Evolutionary conservation across 2,888 invertebrate genomes (phyloP).

Genomic region (Unio delphinus): DNA sequence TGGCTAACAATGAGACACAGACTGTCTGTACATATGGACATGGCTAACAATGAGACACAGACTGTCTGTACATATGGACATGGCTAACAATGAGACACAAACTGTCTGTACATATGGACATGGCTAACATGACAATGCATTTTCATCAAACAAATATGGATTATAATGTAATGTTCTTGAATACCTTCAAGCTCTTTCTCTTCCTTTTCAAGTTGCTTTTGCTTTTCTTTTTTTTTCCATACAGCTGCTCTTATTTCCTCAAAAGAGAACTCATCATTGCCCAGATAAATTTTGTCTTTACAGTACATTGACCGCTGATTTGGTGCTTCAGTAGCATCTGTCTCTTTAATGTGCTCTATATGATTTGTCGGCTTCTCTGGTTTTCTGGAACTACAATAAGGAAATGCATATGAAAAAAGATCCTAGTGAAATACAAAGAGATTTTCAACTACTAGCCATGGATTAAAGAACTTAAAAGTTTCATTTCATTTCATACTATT

Average conservation of each 20-base stretch:
- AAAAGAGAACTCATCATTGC: conserved; percentile 82
- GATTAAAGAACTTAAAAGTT: too few relatives aligned
- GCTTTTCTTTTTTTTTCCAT: conserved; percentile 45
- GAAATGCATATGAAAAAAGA: not conserved
- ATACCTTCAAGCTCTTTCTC: conserved; percentile 30
- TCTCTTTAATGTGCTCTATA: conserved; percentile 32
- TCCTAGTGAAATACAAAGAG: too few relatives aligned
- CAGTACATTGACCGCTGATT: conserved; percentile 80
- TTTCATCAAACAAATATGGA: not conserved
- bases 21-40: too few relatives aligned
- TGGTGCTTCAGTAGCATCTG: conserved; percentile 52
- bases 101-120: too few relatives aligned
- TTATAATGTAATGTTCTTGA: not conserved
- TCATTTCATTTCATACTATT: too few relatives aligned
- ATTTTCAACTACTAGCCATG: too few relatives aligned
- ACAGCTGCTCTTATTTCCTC: conserved; percentile 81
- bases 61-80: too few relatives aligned
- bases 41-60: too few relatives aligned
- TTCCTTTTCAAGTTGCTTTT: conserved; percentile 29
- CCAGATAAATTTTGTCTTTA: conserved; percentile 78
- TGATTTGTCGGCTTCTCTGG: conserved; percentile 38
- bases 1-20: too few relatives aligned
- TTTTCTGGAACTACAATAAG: conserved; percentile 48
- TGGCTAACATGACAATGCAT: not conserved
- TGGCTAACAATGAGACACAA: too few relatives aligned